Conservation (phyloP, 2,888 invertebrate species). For the Acholoe squamosa region DNA sequence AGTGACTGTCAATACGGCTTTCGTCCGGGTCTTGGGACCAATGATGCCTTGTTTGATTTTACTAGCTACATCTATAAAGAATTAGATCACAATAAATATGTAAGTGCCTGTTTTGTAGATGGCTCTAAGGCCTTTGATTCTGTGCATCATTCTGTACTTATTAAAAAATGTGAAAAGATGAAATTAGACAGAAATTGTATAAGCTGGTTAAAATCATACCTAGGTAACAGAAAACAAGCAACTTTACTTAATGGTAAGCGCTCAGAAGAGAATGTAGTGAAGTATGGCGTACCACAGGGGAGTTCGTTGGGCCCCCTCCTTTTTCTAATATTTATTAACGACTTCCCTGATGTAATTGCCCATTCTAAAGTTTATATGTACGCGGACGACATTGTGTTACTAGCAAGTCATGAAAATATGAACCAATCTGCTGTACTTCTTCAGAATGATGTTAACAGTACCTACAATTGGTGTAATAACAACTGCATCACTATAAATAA, state of each 20-base stretch:
- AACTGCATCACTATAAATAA: background rate
- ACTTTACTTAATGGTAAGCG: background rate
- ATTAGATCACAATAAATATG: too few relatives aligned
- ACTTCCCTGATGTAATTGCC: background rate
- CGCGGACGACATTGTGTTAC: slow-evolving; percentile 21
- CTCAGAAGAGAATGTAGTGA: background rate
- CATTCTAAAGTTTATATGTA: background rate
- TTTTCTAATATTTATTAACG: background rate
- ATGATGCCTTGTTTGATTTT: too few relatives aligned
- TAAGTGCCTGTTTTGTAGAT: too few relatives aligned
- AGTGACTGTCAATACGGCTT: too few relatives aligned
- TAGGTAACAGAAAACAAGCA: background rate
- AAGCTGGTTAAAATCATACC: background rate
- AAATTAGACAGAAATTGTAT: background rate
- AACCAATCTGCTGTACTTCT: background rate
- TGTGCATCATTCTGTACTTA: too few relatives aligned
- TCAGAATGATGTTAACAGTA: background rate
- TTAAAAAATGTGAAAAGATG: background rate
- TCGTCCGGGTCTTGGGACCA: too few relatives aligned
- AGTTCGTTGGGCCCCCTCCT: background rate
- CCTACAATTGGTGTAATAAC: background rate
- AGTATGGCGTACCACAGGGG: background rate
- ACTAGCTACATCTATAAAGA: too few relatives aligned
- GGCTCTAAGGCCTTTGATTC: too few relatives aligned
- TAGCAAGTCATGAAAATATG: background rate